These are phyloP conservation scores for Sclerurus mexicanus DNA, from an alignment of 2,113 vertebrate species.

Conservation along the genomic window DNA sequence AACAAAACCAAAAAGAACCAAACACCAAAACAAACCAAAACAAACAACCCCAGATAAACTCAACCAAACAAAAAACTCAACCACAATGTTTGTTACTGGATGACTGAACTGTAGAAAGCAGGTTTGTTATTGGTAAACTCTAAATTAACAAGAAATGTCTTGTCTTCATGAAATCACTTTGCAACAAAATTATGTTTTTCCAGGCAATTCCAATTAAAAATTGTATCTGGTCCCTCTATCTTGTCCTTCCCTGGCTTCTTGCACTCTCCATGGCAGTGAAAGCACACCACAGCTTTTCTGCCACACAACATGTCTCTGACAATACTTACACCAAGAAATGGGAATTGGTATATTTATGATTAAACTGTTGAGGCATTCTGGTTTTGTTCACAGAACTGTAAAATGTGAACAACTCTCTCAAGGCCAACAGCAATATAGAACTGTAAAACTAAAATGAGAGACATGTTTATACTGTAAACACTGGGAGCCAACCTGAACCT, in stretches of 20 bases:
- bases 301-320: neutral
- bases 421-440: neutral
- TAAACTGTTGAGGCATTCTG: neutral
- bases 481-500: no score
- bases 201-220: neutral
- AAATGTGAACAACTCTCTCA: neutral
- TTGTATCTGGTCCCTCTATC: neutral
- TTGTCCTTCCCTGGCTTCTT: neutral
- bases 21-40: no score
- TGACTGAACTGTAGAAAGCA: neutral
- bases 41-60: no score
- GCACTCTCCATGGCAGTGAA: neutral
- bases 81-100: neutral
- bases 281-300: neutral
- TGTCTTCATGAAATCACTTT: neutral
- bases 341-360: neutral
- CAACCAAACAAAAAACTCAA: accelerated
- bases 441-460: neutral
- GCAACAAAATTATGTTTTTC: neutral
- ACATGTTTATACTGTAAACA: neutral
- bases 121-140: neutral
- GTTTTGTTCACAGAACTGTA: neutral
- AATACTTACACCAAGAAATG: neutral
- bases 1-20: no score
- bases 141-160: neutral